Base-by-base conservation (phyloP, 2,113 vertebrate species). In the Carlito syrichta region DNA sequence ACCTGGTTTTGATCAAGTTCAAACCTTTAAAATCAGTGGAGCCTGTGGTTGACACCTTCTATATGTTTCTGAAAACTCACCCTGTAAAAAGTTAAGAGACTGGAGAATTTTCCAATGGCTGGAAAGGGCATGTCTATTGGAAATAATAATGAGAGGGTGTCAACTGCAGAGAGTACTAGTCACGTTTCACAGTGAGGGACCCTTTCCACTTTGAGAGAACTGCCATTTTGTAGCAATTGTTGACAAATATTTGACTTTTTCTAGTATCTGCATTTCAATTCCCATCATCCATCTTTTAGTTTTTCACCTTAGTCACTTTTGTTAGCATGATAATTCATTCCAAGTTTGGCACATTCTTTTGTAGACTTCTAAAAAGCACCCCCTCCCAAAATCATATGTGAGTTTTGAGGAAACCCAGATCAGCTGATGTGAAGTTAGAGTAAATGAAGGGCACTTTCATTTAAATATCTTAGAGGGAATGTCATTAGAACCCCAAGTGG, bases 1-100 rank as follows among this genome's bases (percentile, higher is more conserved):
- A 95, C 23, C 73, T 89, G 83, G 19, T 19, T 96, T 87, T 95
- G 52, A 92, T 96, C 69, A 92, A 89, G 84, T 56, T 45, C 32
- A 91, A 48, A 48, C 25, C 22, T 95, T 83, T 82, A 60, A 86
- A n/a, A 86, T 68, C 62, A 54, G 27, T 58, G 88, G 38, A 95
- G 14, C n/a, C 79, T 95, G 45, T 88, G 79, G 16, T 85, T 82
- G 82, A 95, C 38, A 90, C 0, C 6, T 58, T 63, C 23, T 20
- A 54, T 4, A 56, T 45, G 77, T 35, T 17, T 93, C 73, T 93
- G 86, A 79, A 82, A 95, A 83, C 43, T 38, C 0, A 76, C 45
- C 17, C 85, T 40, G 43, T 74, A 8, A 58, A 90, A 76, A 52
- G 76, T 95, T 96, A 94, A 93, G 90, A 86, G 62, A 86, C 30